Evolutionary conservation across 53 echinoderm and acorn worm species (phyloP), one percentile per base, ranked within the genome.

Genomic region (Crossaster papposus): DNA sequence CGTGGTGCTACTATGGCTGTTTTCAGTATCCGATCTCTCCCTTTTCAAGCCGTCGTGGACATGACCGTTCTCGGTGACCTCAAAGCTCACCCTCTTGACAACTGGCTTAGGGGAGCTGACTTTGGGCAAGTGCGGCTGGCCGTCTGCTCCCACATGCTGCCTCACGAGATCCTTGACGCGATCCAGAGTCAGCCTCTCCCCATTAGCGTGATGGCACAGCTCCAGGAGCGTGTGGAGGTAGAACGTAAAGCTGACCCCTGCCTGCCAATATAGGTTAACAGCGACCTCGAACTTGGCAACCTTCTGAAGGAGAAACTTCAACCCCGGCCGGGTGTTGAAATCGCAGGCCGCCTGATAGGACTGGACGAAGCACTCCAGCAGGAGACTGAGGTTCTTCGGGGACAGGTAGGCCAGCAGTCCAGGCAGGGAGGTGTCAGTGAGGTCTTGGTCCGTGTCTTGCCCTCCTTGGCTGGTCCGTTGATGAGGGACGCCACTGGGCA

Each of bases 231-330:
- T 99, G 85, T 99, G 99, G 29, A 96, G 89, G 83, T 99, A 99
- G 92, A 99, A 99, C 22, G 99, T 99, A 65, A 99, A 99, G 86
- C 99, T 99, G 93, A 99, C 94, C 6, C 94, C 95, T 26, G 96
- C 95, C 86, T 99, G 99, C 94, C 96, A 94, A 86, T 99, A 99
- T 58, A 96, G 82, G 84, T 99, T 99, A 51, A 96, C 99, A 23
- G 99, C 93, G 70, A 99, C 96, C 65, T 94, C 94, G 79, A 99
- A 96, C 92, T 95, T 99, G 53, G 99, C 93, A 33, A 99, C 99
- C 75, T 99, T 99, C 95, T 99, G 99, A 2, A 99, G 93, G 31
- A 99, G 95, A 64, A 99, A 99, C 93, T 99, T 99, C 53, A 99
- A 83, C 3, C 99, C 99, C 20, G 99, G 99, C 28, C 99, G 90